Conservation (phyloP, 2,888 invertebrate species). For the Willowsia nigromaculata region DNA sequence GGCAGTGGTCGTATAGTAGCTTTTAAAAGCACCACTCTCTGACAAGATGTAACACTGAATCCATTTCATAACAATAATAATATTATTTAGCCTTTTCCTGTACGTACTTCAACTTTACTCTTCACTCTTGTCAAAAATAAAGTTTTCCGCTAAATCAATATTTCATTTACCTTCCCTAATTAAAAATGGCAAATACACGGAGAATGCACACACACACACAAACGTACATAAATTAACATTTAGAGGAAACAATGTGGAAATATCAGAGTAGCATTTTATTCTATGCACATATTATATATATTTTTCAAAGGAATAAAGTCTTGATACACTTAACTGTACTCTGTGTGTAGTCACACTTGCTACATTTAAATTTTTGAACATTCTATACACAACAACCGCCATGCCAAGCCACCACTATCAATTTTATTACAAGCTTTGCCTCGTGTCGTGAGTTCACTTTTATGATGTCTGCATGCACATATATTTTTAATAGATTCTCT, state of each 20-base stretch:
- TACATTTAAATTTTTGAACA: too few relatives aligned
- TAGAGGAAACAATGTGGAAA: neutral
- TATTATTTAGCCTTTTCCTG: neutral
- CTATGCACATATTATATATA: neutral
- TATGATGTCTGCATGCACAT: neutral
- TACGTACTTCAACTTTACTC: neutral
- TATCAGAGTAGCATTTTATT: neutral
- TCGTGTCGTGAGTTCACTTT: constrained; percentile 5
- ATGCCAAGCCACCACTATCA: neutral
- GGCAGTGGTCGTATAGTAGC: too few relatives aligned
- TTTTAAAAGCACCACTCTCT: too few relatives aligned
- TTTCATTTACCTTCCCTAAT: neutral
- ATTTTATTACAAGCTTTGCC: constrained; percentile 17
- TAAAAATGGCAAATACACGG: neutral
- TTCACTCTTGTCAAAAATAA: neutral
- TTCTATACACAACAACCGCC: neutral
- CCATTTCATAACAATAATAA: neutral
- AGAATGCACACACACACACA: neutral
- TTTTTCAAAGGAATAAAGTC: neutral
- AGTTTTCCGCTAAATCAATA: constrained; percentile 1
- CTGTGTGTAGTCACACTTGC: too few relatives aligned
- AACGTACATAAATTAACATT: neutral
- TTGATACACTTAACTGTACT: neutral
- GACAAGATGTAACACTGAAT: too few relatives aligned
- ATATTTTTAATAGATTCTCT: neutral